phyloP scores from a whole-genome alignment of 2,888 invertebrate species.

The Mesoligia furuncula region DNA sequence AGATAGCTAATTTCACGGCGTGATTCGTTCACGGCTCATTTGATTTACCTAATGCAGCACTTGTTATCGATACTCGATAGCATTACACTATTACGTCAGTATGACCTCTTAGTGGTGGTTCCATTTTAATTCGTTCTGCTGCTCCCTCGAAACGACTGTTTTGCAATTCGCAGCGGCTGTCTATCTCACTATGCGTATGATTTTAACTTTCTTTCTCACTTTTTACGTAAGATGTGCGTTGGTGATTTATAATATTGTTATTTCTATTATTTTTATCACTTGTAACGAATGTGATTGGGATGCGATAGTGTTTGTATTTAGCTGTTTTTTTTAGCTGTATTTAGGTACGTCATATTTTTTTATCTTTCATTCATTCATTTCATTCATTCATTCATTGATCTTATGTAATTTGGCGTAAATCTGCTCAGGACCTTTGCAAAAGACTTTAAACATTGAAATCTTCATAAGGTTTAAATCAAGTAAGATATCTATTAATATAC shows the following conservation, averaged over 20 bases:
- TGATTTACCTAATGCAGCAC: constrained; percentile 76
- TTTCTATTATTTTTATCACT: constrained; percentile 45
- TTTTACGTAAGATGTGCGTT: constrained; percentile 73
- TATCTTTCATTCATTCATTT: too few species aligned
- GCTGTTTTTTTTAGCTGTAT: constrained; percentile 27
- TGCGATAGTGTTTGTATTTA: constrained; percentile 28
- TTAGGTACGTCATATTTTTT: constrained; percentile 2
- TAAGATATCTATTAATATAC: too few species aligned
- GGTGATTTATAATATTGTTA: constrained; percentile 58
- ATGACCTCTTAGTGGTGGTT: constrained; percentile 63
- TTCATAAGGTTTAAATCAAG: not conserved
- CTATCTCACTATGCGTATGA: constrained; percentile 65
- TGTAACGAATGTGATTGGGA: constrained; percentile 50
- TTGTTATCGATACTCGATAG: constrained; percentile 77
- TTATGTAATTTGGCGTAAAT: not conserved
- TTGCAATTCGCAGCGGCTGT: constrained; percentile 77
- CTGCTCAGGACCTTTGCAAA: not conserved
- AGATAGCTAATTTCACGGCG: constrained; percentile 79
- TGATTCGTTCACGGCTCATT: constrained; percentile 78
- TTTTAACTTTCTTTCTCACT: constrained; percentile 71
- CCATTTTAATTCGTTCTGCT: constrained; percentile 76
- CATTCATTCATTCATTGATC: too few species aligned
- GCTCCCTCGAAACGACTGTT: constrained; percentile 71
- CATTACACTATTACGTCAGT: constrained; percentile 69
- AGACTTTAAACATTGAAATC: not conserved